Evolutionary conservation across 1,140 invertebrate genomes (phyloP).

Genomic region (Pygmarrhopalites habei): DNA sequence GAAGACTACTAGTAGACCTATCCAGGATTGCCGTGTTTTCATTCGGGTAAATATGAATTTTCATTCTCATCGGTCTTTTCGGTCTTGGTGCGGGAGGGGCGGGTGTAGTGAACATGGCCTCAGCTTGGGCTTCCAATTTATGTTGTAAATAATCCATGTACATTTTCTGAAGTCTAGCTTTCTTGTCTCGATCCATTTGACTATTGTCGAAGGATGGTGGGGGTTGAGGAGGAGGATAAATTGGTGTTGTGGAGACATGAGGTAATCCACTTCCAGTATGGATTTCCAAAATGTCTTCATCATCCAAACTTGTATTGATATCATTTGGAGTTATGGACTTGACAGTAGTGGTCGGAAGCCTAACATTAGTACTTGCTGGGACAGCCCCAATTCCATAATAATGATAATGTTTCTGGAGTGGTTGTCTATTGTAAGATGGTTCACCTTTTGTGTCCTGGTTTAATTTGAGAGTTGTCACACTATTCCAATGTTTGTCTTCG

Average conservation of each 20-base stretch:
- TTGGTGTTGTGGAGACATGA: neutral
- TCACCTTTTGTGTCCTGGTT: neutral
- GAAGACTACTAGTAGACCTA: neutral
- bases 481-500: constrained; percentile 8
- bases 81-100: neutral
- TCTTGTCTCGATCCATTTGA: constrained; percentile 12
- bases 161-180: constrained; percentile 30
- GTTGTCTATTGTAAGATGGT: neutral
- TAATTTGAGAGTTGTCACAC: neutral
- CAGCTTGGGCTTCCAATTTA: constrained; percentile 30
- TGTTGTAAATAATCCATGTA: constrained; percentile 34
- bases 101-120: neutral
- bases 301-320: constrained; percentile 11
- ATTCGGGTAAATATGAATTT: constrained; percentile 40
- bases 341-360: too few species aligned
- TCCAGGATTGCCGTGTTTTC: constrained; percentile 13
- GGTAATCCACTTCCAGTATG: constrained; percentile 16
- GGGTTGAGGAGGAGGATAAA: neutral
- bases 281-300: constrained; percentile 37
- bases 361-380: neutral
- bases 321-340: neutral
- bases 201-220: too few species aligned
- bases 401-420: constrained; percentile 6
- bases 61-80: constrained; percentile 38
- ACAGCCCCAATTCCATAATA: neutral